phyloP scores from a whole-genome alignment of 1,140 invertebrate genomes.

The Penaeus japonicus region DNA sequence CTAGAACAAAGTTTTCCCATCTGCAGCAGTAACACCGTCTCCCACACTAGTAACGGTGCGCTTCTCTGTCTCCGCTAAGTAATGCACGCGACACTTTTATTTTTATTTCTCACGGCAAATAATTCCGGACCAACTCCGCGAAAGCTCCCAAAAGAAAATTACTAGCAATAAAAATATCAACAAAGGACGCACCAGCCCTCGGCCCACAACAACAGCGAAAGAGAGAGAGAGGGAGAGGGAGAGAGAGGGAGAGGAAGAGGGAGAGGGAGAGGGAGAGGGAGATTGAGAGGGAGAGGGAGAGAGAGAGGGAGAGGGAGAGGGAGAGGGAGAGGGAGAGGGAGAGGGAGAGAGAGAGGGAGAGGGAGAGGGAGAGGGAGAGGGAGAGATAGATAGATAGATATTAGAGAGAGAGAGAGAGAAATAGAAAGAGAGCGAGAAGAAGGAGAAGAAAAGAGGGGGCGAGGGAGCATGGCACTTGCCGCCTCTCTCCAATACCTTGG shows the following conservation, averaged over 20 bases:
- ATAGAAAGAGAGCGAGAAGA: too few relatives aligned
- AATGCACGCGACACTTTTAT: conserved; percentile 33
- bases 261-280: not conserved
- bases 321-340: not conserved
- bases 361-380: too few relatives aligned
- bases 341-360: too few relatives aligned
- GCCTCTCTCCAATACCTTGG: not conserved
- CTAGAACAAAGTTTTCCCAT: not conserved
- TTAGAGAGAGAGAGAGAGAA: too few relatives aligned
- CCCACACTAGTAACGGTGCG: too few relatives aligned
- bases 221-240: not conserved
- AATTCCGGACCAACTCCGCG: conserved; percentile 31
- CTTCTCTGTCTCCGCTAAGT: not conserved
- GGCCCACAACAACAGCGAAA: not conserved
- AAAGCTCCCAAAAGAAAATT: conserved; percentile 26
- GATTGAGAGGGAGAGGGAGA: not conserved
- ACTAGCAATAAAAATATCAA: conserved; percentile 36
- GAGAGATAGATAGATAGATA: too few relatives aligned
- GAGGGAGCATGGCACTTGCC: not conserved
- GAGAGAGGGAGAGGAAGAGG: not conserved
- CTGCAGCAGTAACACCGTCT: not conserved
- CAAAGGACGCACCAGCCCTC: not conserved
- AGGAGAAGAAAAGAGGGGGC: too few relatives aligned
- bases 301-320: too few relatives aligned
- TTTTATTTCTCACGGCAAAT: conserved; percentile 26